Evolutionary conservation across 1,140 invertebrate genomes (phyloP).

Genomic region (Trissolcus basalis): DNA sequence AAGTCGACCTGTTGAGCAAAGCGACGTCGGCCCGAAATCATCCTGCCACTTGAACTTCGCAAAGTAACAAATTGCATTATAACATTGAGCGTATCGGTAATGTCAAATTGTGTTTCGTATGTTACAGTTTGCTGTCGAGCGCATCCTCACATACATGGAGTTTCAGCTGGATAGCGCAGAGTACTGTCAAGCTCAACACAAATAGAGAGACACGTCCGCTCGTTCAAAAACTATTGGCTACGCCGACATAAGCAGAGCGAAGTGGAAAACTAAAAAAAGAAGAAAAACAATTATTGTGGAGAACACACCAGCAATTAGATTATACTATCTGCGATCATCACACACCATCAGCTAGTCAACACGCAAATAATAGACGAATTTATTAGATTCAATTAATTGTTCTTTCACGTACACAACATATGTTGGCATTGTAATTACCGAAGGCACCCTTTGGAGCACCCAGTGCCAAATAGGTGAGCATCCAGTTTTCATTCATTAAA

Average conservation of each 20-base stretch:
- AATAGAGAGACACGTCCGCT: constrained; percentile 81
- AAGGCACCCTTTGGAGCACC: constrained; percentile 68
- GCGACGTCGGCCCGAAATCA: no score
- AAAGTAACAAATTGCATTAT: no score
- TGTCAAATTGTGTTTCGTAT: constrained; percentile 28
- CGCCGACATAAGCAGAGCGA: constrained; percentile 46
- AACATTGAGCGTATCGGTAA: no score
- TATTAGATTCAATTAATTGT: constrained; percentile 69
- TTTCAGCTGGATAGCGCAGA: constrained; percentile 96
- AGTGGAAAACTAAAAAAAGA: constrained; percentile 22
- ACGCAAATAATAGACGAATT: constrained; percentile 69
- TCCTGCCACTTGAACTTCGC: no score
- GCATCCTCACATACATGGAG: constrained; percentile 94
- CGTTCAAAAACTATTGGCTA: constrained; percentile 45
- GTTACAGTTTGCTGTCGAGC: constrained; percentile 80
- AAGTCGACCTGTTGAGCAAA: not conserved
- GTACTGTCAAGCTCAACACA: constrained; percentile 97
- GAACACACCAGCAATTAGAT: constrained; percentile 50
- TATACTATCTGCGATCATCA: constrained; percentile 63
- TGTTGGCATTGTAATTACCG: constrained; percentile 69
- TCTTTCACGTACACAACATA: constrained; percentile 66
- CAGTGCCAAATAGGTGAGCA: constrained; percentile 73
- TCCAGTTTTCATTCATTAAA: no score
- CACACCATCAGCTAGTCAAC: constrained; percentile 71
- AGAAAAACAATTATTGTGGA: constrained; percentile 51